phyloP scores from a whole-genome alignment of 1,140 invertebrate genomes.

The Stegodyphus dumicola region DNA sequence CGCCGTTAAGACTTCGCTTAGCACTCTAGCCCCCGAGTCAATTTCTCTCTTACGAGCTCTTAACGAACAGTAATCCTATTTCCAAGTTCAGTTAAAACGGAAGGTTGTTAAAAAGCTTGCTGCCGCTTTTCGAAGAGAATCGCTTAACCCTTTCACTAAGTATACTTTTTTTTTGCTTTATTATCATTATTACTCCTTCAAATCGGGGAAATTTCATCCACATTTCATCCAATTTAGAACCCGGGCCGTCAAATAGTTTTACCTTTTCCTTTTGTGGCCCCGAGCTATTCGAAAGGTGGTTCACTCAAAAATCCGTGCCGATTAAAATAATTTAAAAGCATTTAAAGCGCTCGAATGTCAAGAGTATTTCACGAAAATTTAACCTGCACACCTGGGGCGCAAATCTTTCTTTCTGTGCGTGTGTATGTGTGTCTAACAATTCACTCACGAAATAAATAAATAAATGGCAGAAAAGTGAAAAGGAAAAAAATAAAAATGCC shows the following conservation, averaged over 20 bases:
- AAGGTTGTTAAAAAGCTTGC: conserved; percentile 48
- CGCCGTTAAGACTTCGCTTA: not conserved
- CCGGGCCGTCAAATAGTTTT: conserved; percentile 32
- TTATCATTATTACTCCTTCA: conserved; percentile 25
- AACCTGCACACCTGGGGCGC: conserved; percentile 38
- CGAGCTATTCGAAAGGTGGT: conserved; percentile 41
- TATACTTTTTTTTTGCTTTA: conserved; percentile 30
- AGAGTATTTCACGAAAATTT: conserved; percentile 33
- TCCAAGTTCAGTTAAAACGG: not conserved
- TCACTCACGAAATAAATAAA: conserved; percentile 45
- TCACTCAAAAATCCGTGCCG: conserved; percentile 40
- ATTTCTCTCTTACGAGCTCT: conserved; percentile 29
- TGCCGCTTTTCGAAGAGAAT: not conserved
- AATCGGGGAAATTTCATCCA: conserved; percentile 12
- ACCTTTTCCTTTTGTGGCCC: conserved; percentile 39
- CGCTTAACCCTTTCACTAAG: conserved; percentile 26
- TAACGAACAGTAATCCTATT: conserved; percentile 54
- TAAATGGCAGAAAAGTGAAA: conserved; percentile 8
- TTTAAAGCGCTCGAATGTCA: conserved; percentile 54
- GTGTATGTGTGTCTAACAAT: conserved; percentile 23
- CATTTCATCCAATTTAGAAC: conserved; percentile 58
- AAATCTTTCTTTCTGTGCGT: conserved; percentile 39
- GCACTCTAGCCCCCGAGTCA: conserved; percentile 22
- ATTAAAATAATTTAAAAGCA: conserved; percentile 61
- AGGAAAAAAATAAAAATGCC: conserved; percentile 25